phyloP scores from a whole-genome alignment of 2,797 vertebrate genomes.

The Echeneis naucrates region DNA sequence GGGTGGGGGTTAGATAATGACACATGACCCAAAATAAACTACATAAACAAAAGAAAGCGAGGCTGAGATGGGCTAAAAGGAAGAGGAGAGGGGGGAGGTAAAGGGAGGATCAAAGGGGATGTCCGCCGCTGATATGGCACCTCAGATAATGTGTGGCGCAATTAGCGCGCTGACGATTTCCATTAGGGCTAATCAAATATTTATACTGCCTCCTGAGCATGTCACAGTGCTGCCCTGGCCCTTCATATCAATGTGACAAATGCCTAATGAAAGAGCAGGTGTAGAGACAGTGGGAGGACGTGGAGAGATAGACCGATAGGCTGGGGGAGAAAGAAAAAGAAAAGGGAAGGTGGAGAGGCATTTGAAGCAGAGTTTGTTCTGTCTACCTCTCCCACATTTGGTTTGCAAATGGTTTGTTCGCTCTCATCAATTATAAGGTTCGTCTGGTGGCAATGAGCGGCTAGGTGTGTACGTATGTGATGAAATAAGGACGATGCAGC shows the following conservation, averaged over 20 bases:
- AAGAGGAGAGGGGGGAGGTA: slow-evolving; percentile 39
- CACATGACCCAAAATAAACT: slow-evolving; percentile 68
- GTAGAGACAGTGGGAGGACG: slow-evolving; percentile 56
- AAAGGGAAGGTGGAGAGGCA: slow-evolving; percentile 48
- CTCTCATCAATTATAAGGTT: slow-evolving; percentile 91
- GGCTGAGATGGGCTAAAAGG: slow-evolving; percentile 47
- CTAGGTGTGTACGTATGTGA: slow-evolving; percentile 64
- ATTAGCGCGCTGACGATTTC: slow-evolving; percentile 99
- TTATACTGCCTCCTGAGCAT: slow-evolving; percentile 96
- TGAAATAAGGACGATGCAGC: slow-evolving; percentile 87
- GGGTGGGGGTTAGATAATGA: slow-evolving; percentile 51
- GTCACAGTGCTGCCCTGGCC: slow-evolving; percentile 87
- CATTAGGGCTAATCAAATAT: slow-evolving; percentile 99
- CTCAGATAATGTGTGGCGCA: slow-evolving; percentile 95
- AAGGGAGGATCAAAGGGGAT: slow-evolving; percentile 85
- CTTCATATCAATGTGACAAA: slow-evolving; percentile 95
- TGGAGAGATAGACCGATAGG: slow-evolving; percentile 42
- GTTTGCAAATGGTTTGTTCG: slow-evolving; percentile 92
- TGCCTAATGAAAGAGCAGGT: slow-evolving; percentile 88
- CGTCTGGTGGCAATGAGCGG: slow-evolving; percentile 69
- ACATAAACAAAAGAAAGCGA: slow-evolving; percentile 58
- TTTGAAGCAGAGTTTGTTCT: slow-evolving; percentile 75
- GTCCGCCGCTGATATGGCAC: slow-evolving; percentile 86
- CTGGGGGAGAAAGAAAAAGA: slow-evolving; percentile 17
- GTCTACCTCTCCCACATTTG: slow-evolving; percentile 88